Base-by-base conservation (phyloP, 2,888 invertebrate species). In the Tetragnatha montana region DNA sequence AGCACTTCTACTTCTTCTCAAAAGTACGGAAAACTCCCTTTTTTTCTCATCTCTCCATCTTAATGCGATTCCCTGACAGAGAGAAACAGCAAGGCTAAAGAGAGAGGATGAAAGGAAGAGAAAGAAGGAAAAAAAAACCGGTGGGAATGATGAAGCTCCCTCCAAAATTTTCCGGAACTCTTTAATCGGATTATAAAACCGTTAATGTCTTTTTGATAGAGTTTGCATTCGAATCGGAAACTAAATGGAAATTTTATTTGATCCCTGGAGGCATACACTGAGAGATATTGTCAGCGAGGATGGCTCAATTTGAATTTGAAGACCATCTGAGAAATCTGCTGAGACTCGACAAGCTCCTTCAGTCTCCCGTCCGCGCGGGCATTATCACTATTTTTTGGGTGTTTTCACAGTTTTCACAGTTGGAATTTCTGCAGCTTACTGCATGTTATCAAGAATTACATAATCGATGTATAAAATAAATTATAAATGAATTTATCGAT, bases 131-230 rank as follows among this genome's bases (percentile, higher is more conserved):
- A 70, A 85, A 78, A 85, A 78, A 70, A 1, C 69, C 10, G 50
- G 14, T 50, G n/a, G 17, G n/a, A 22, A 35, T 73, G 73, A 80
- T 73, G 73, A 73, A 73, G 60, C 35, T 47, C n/a, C 71, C 21
- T 21, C n/a, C 71, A 21, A 70, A 80, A 21, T 80, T 84, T 78
- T 78, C 22, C 19, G 78, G 71, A 47, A 80, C 35, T 70, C 47
- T 76, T 87, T 87, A 87, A 87, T 87, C 81, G 60, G 76, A 87
- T 87, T 87, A 76, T 78, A 70, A 87, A 87, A 87, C 87, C 76
- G 81, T 87, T 87, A 87, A 87, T 87, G 87, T 70, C 75, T 87
- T 87, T 82, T 87, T 82, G 87, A 87, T 87, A 87, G 81, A 87
- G 81, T 87, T 82, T 51, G 81, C 81, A 87, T 82, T 81, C 76